Evolutionary conservation across 2,797 vertebrate species (phyloP).

Genomic region (Amblyraja radiata): DNA sequence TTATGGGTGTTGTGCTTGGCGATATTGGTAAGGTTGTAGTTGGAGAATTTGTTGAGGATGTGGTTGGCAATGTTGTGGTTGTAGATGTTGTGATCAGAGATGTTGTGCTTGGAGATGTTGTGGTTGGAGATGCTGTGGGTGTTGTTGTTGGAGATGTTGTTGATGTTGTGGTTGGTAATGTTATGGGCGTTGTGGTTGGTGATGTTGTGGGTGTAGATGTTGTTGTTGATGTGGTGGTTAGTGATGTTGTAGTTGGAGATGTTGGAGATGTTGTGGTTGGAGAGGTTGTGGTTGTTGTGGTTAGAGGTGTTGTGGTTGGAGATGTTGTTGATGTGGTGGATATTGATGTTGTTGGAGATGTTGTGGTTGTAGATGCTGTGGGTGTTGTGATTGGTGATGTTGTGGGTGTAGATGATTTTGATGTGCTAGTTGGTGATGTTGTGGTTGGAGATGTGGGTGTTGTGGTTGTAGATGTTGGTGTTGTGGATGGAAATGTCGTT

Average conservation of each 20-base stretch:
- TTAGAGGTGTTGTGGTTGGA: neutral
- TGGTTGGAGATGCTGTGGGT: neutral
- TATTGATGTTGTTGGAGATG: neutral
- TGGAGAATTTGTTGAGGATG: neutral
- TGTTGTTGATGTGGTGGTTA: too few relatives aligned
- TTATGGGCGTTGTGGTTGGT: too few relatives aligned
- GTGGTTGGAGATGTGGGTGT: neutral
- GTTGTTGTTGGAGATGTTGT: neutral
- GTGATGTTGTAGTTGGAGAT: too few relatives aligned
- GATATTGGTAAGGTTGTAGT: neutral
- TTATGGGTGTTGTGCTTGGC: neutral
- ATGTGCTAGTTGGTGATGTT: neutral
- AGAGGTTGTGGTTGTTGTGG: neutral
- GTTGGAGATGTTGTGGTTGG: neutral
- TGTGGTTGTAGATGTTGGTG: too few relatives aligned
- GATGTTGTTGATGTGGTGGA: neutral
- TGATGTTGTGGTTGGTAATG: neutral
- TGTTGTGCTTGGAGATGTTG: neutral
- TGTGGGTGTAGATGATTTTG: neutral
- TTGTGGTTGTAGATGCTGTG: neutral
- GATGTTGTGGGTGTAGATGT: too few relatives aligned
- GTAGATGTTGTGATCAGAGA: neutral
- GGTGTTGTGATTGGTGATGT: neutral
- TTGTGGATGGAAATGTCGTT: neutral
- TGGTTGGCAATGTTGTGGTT: neutral